These are phyloP conservation scores for Orchestia grillus DNA, from an alignment of 1,140 invertebrate species.

Conservation along the genomic window DNA sequence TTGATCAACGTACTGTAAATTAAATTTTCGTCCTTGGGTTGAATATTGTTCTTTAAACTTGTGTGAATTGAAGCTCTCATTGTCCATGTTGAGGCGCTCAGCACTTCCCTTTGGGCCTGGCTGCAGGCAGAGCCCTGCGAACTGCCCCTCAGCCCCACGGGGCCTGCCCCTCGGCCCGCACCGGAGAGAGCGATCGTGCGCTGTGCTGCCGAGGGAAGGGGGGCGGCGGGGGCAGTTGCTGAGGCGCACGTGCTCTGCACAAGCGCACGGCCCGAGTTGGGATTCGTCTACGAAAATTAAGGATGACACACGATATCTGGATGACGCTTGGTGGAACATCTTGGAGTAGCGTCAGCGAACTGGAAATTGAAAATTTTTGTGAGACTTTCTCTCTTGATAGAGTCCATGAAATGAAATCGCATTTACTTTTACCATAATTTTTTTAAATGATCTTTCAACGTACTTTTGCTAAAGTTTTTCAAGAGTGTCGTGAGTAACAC, in stretches of 20 bases:
- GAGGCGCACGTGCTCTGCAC: neutral
- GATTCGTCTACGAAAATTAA: neutral
- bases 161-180: neutral
- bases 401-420: neutral
- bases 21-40: neutral
- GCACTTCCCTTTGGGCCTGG: neutral
- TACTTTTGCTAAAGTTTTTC: neutral
- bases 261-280: neutral
- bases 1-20: neutral
- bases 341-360: neutral
- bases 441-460: neutral
- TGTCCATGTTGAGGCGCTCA: neutral
- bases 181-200: neutral
- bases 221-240: neutral
- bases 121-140: neutral
- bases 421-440: neutral
- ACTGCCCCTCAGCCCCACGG: neutral
- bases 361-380: neutral
- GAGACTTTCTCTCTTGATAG: neutral
- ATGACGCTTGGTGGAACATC: neutral
- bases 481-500: neutral
- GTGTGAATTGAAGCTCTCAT: neutral
- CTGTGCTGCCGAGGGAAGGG: neutral
- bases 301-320: neutral
- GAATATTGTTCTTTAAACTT: neutral